A percentile compares a stretch with the other conserved stretches of the same genome.
These are phyloP conservation scores for Atta texana DNA, from an alignment of 1,140 invertebrate genomes.

Conservation along the genomic window DNA sequence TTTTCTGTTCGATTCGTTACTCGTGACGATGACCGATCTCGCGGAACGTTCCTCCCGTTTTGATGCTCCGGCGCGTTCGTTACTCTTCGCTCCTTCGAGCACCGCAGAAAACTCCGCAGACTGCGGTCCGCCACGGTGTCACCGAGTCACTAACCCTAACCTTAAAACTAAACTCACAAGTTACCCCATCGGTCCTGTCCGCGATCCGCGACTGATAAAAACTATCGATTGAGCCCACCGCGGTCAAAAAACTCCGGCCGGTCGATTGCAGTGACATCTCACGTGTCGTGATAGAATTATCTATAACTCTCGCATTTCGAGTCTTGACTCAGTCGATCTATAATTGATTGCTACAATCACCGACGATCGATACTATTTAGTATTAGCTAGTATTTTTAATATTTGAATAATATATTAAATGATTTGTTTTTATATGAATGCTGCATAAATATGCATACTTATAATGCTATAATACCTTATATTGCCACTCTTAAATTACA, in stretches of 20 bases:
- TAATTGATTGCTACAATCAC: too few relatives aligned
- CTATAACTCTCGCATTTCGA: too few relatives aligned
- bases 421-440: too few relatives aligned
- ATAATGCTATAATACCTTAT: too few relatives aligned
- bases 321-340: too few relatives aligned
- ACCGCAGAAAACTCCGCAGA: conserved; percentile 34
- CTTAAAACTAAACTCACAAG: conserved; percentile 71
- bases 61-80: not conserved
- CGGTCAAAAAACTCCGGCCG: conserved; percentile 71
- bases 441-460: too few relatives aligned
- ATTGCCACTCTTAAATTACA: too few relatives aligned
- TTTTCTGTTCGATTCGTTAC: not conserved
- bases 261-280: conserved; percentile 69
- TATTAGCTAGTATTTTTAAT: too few relatives aligned
- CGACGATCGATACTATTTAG: too few relatives aligned
- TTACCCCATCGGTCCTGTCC: conserved; percentile 29
- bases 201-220: conserved; percentile 71
- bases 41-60: not conserved
- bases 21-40: not conserved
- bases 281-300: not conserved
- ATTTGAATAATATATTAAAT: too few relatives aligned
- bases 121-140: conserved; percentile 59
- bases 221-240: conserved; percentile 76
- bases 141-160: conserved; percentile 80
- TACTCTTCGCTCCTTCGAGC: not conserved